Evolutionary conservation across 2,797 vertebrate genomes (phyloP).

Genomic region (Chrysocyon brachyurus): DNA sequence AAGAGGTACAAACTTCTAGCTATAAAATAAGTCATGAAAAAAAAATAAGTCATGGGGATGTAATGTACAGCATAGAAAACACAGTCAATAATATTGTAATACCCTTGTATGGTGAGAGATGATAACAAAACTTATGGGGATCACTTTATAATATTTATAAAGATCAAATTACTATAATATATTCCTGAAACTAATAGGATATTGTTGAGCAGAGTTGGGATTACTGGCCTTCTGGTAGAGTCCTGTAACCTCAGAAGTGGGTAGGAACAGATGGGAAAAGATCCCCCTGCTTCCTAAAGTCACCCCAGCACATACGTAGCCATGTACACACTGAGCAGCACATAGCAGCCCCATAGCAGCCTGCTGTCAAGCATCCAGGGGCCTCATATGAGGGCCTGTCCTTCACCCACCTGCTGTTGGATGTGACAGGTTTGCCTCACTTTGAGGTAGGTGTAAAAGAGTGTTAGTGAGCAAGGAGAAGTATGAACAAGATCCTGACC

Average conservation of each 20-base stretch:
- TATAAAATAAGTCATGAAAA: not conserved
- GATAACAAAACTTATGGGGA: not conserved
- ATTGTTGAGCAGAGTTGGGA: not conserved
- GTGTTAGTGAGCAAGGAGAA: not conserved
- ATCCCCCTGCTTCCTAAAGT: too few relatives aligned
- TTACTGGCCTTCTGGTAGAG: not conserved
- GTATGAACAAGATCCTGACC: not conserved
- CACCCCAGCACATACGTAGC: not conserved
- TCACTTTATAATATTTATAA: not conserved
- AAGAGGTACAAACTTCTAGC: not conserved
- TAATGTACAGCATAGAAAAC: not conserved
- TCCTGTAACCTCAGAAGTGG: too few relatives aligned
- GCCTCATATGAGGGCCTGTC: not conserved
- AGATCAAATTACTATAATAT: not conserved
- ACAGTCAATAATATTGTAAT: not conserved
- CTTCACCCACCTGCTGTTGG: not conserved
- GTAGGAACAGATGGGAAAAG: rapidly evolving
- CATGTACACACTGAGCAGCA: not conserved
- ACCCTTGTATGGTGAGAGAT: not conserved
- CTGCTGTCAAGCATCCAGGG: not conserved
- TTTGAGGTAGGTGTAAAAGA: not conserved
- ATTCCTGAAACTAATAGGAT: not conserved
- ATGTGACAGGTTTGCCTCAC: not conserved
- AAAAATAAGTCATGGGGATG: not conserved
- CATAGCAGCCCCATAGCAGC: not conserved